These are phyloP conservation scores for Mastacembelus armatus DNA, from an alignment of 2,797 vertebrate genomes.

Conservation along the genomic window DNA sequence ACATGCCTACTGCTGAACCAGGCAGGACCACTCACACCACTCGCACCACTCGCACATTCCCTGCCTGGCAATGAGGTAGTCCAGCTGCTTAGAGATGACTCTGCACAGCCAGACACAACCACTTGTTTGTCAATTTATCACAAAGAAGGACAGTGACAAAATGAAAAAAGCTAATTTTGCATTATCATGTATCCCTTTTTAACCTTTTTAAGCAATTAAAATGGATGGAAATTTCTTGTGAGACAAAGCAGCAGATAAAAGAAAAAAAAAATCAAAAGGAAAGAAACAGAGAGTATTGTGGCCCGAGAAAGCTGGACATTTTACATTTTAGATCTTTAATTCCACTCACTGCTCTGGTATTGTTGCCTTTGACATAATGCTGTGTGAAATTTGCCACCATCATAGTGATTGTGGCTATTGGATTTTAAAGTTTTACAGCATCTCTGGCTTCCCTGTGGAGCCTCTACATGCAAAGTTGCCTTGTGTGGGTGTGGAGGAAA, in stretches of 20 bases:
- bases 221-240: neutral
- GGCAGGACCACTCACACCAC: constrained; percentile 61
- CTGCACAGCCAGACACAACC: constrained; percentile 56
- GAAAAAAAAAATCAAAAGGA: neutral
- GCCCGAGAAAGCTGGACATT: constrained; percentile 3
- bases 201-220: neutral
- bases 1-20: constrained; percentile 65
- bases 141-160: constrained; percentile 33
- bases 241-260: constrained; percentile 9
- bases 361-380: constrained; percentile 13
- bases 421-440: constrained; percentile 2
- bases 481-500: neutral
- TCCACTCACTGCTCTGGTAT: neutral
- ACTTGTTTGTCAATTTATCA: constrained; percentile 65
- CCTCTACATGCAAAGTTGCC: neutral
- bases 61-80: constrained; percentile 71
- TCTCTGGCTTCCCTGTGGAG: constrained; percentile 12
- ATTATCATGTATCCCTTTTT: neutral
- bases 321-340: constrained; percentile 11
- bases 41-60: constrained; percentile 61
- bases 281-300: constrained; percentile 1
- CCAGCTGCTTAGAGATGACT: constrained; percentile 71
- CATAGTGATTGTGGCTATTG: neutral
- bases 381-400: constrained; percentile 4
- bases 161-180: constrained; percentile 21